phyloP scores from a whole-genome alignment of 1,140 invertebrate genomes.

The Bombus waltoni region DNA sequence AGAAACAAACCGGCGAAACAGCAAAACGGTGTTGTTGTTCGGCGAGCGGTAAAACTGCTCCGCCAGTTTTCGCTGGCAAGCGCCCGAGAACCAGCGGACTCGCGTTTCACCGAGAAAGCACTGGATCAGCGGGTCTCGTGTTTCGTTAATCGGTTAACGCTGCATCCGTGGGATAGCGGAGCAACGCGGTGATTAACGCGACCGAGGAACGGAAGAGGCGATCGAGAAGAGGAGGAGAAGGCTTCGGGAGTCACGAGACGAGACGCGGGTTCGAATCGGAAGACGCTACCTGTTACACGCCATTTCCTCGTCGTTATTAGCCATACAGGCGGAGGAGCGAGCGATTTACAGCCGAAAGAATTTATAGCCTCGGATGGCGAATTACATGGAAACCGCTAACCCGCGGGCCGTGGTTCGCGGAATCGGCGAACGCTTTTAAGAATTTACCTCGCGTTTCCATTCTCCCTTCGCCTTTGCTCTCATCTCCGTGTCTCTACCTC shows the following conservation, averaged over 20 bases:
- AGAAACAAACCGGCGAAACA: background rate
- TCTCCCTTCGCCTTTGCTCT: background rate
- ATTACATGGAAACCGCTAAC: slow-evolving; percentile 26
- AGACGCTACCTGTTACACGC: slow-evolving; percentile 42
- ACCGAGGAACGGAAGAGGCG: background rate
- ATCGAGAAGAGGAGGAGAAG: background rate
- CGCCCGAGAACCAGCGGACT: background rate
- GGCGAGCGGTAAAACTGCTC: background rate
- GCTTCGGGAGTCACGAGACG: background rate
- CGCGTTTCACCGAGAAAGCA: slow-evolving; percentile 22
- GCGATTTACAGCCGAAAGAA: slow-evolving; percentile 17
- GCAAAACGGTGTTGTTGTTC: background rate
- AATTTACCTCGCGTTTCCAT: background rate
- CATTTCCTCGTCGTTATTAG: slow-evolving; percentile 13
- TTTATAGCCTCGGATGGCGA: slow-evolving; percentile 30
- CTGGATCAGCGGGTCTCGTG: background rate
- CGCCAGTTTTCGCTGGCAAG: background rate
- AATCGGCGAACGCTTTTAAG: background rate
- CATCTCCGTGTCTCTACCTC: background rate
- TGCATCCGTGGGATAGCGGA: background rate
- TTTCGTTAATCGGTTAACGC: slow-evolving; percentile 35
- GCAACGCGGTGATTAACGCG: background rate
- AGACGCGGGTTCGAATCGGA: background rate
- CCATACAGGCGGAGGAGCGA: background rate
- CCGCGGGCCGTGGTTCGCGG: background rate